These are phyloP conservation scores for Pseudococcus viburni DNA, from an alignment of 2,888 invertebrate species.

Conservation along the genomic window DNA sequence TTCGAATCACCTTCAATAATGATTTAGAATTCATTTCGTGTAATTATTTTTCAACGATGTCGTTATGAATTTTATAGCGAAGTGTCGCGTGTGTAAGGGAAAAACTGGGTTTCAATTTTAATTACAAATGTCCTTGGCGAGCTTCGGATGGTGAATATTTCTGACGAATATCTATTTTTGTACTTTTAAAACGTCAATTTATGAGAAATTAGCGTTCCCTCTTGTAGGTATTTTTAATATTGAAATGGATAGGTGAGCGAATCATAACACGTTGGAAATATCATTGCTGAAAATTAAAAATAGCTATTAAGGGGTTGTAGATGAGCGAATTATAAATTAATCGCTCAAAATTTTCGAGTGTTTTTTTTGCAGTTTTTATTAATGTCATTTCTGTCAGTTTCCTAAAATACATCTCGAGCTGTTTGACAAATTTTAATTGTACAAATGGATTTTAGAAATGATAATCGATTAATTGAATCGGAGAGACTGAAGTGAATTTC, in stretches of 20 bases:
- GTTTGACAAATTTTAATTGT: neutral
- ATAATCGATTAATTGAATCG: too few species aligned
- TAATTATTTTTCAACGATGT: neutral
- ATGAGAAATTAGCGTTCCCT: neutral
- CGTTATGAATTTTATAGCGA: neutral
- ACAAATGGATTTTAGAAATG: neutral
- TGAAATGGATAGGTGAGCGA: neutral
- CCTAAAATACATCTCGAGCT: neutral
- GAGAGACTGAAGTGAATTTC: too few species aligned
- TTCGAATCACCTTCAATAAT: slow-evolving; percentile 19
- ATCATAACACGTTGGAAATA: too few species aligned
- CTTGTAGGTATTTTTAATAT: neutral
- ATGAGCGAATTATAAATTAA: neutral
- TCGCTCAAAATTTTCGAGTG: neutral
- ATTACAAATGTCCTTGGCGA: neutral
- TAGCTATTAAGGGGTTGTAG: neutral
- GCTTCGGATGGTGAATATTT: neutral
- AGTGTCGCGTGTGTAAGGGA: neutral
- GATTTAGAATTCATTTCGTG: neutral
- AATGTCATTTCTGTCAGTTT: neutral
- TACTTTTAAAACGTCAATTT: neutral
- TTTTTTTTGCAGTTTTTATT: neutral
- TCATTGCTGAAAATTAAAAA: too few species aligned
- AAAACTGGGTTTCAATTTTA: neutral
- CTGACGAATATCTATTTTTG: neutral